phyloP scores from a whole-genome alignment of 2,113 vertebrate species.

The Gallinago paraguaiae region DNA sequence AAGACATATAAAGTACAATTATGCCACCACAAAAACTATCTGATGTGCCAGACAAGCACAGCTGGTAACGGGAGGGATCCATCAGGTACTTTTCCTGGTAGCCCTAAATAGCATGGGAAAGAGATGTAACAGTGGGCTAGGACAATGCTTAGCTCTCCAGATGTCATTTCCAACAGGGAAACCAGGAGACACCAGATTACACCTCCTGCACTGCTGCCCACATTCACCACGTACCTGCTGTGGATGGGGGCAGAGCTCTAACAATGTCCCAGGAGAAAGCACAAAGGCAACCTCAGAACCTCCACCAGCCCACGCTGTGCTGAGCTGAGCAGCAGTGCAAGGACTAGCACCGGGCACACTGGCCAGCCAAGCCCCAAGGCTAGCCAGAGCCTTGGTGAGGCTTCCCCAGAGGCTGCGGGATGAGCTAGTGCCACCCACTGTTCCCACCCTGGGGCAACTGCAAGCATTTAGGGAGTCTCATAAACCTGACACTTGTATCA shows the following conservation, averaged over 20 bases:
- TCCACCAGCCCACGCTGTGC: fast-evolving
- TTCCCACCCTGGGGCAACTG: background rate
- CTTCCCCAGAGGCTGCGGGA: background rate
- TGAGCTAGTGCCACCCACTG: background rate
- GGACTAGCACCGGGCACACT: no score
- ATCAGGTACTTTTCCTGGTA: background rate
- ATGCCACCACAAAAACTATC: background rate
- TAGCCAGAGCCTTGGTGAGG: background rate
- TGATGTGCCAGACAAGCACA: background rate
- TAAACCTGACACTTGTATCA: background rate
- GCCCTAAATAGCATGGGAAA: background rate
- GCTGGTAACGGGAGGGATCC: background rate
- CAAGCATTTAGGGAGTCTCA: background rate
- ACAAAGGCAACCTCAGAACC: background rate
- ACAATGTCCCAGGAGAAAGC: background rate
- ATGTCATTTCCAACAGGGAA: background rate
- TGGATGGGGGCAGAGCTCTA: background rate
- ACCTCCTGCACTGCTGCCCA: background rate
- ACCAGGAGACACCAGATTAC: background rate
- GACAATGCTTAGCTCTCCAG: background rate
- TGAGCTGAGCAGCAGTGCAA: background rate
- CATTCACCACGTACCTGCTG: background rate
- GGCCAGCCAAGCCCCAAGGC: background rate
- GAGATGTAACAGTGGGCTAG: background rate
- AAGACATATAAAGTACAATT: background rate